phyloP scores from a whole-genome alignment of 2,888 invertebrate genomes.

The Pollenia amentaria region DNA sequence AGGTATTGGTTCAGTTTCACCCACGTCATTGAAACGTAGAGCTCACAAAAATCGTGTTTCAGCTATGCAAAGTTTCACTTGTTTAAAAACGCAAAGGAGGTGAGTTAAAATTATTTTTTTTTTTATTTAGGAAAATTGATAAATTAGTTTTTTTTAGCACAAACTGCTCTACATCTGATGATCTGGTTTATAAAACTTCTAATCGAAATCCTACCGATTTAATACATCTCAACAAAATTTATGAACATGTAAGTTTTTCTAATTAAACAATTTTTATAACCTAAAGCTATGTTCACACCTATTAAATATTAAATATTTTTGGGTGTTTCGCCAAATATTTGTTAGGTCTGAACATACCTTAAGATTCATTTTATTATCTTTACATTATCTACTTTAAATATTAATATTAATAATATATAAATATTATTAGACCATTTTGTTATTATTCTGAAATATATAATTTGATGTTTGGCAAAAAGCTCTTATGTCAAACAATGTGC shows the following conservation, averaged over 20 bases:
- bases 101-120: background rate
- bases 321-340: too few species aligned
- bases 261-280: background rate
- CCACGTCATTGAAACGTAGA: constrained; percentile 85
- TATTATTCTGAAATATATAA: too few species aligned
- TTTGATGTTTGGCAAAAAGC: too few species aligned
- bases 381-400: too few species aligned
- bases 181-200: constrained; percentile 16
- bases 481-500: too few species aligned
- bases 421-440: too few species aligned
- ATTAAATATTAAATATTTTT: background rate
- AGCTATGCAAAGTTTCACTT: constrained; percentile 75
- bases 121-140: background rate
- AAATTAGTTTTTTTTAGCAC: background rate
- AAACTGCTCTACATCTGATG: constrained; percentile 42
- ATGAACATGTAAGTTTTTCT: constrained; percentile 61
- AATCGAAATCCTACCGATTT: constrained; percentile 50
- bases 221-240: constrained; percentile 16
- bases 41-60: constrained; percentile 75
- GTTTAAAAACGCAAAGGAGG: constrained; percentile 62
- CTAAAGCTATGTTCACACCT: too few species aligned
- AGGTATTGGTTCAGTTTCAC: constrained; percentile 87
- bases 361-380: too few species aligned
- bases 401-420: too few species aligned
- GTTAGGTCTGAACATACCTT: too few species aligned